Evolutionary conservation across 2,113 vertebrate genomes (phyloP).

Genomic region (Eurystomus gularis): DNA sequence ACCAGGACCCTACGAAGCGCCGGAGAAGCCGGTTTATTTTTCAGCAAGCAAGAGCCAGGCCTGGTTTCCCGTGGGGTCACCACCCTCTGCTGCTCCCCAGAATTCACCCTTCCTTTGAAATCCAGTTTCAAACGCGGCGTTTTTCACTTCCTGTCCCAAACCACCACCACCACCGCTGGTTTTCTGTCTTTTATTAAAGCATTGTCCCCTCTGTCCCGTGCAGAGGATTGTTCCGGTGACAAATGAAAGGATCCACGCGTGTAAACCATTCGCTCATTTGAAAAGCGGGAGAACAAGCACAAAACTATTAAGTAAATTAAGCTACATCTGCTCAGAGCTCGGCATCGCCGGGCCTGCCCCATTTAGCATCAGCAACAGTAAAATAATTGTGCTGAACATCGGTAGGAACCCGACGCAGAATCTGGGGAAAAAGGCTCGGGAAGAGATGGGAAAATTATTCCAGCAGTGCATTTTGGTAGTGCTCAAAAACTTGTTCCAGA

Average conservation of each 20-base stretch:
- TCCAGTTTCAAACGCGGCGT: not conserved
- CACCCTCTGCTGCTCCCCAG: accelerated
- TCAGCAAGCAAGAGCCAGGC: not conserved
- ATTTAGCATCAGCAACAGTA: not conserved
- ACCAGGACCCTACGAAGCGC: accelerated
- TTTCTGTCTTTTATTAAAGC: not conserved
- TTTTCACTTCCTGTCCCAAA: not conserved
- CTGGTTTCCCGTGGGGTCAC: accelerated
- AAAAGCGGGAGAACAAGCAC: not conserved
- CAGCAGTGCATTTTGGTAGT: accelerated
- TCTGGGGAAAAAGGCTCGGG: not conserved
- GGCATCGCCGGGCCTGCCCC: not conserved
- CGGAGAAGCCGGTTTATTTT: not conserved
- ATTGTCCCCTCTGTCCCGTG: not conserved
- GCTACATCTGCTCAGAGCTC: not conserved
- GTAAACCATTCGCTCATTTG: not conserved
- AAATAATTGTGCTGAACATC: not conserved
- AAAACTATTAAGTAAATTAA: not conserved
- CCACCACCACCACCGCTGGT: accelerated
- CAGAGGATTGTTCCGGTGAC: not conserved
- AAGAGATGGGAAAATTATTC: not conserved
- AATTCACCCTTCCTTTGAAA: not conserved
- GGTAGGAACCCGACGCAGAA: not conserved
- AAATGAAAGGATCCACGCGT: not conserved
- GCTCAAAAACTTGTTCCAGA: accelerated